Evolutionary conservation across 2,113 vertebrate genomes (phyloP).

Genomic region (Charadrius vociferus): DNA sequence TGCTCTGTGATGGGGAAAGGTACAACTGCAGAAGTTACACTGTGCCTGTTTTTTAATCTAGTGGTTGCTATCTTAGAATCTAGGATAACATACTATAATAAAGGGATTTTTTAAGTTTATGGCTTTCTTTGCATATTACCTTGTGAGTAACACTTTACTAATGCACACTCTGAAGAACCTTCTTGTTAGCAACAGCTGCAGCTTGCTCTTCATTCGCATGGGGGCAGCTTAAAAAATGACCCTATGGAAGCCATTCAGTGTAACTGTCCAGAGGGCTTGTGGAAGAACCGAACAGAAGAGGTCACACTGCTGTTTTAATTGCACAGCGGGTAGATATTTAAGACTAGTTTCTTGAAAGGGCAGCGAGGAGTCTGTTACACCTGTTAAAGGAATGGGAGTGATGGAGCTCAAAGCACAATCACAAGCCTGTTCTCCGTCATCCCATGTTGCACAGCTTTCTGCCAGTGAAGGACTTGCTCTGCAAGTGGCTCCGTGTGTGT

Average conservation of each 20-base stretch:
- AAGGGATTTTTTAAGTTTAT: background rate
- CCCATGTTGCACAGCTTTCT: background rate
- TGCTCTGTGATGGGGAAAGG: background rate
- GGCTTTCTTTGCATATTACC: background rate
- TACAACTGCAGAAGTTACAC: background rate
- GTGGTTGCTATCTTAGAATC: background rate
- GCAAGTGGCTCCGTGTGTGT: background rate
- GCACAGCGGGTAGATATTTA: background rate
- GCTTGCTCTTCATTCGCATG: rapidly evolving
- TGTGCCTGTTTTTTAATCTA: background rate
- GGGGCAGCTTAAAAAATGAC: background rate
- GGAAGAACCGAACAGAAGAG: background rate
- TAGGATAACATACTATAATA: background rate
- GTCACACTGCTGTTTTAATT: background rate
- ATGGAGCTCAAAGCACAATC: background rate
- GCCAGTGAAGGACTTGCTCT: background rate
- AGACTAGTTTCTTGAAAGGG: background rate
- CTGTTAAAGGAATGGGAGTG: background rate
- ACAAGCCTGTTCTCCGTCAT: background rate
- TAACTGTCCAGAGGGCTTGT: background rate
- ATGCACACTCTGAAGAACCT: background rate
- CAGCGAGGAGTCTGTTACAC: too few species aligned
- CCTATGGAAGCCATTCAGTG: background rate
- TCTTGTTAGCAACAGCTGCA: background rate
- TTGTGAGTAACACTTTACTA: background rate